Base-by-base conservation (phyloP, 2,888 invertebrate species). In the Epinotia demarniana region DNA sequence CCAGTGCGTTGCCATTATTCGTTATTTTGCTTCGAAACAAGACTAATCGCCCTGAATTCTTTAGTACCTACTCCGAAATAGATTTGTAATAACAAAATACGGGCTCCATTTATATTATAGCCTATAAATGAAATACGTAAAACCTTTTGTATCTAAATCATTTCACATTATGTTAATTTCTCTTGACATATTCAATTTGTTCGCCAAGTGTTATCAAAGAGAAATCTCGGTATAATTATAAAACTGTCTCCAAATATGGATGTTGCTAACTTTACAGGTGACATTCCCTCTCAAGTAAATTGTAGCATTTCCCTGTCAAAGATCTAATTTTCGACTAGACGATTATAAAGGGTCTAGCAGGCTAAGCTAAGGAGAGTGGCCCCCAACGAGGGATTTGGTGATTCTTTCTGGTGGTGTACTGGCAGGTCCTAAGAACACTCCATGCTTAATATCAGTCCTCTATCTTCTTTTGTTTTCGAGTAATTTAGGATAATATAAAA, bases 1-100 rank as follows among this genome's bases (percentile, higher is more conserved):
- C 66, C 61, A 62, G 46, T 23, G 46, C 61, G 18, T 55, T 18
- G 27, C 39, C 46, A 39, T 72, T 71, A 39, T 75, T 71, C 49
- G 46, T 60, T 67, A 55, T 72, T 67, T 49, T 23, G 46, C 23
- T 69, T 58, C 8, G 19, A n/a, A 69, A 46, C 23, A 60, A 58
- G 43, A 18, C 5, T 5, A 39, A 39, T 3, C 11, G 43, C 3
- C 43, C 58, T 58, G 4, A 49, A 39, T 39, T 39, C 8, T 49
- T 49, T 49, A 13, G 49, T 13, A 49, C 5, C 3, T 16, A 49
- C 49, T 13, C 16, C 13, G 16, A 49, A 49, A 49, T 16, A 49
- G 16, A 49, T 49, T 49, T 49, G 16, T 49, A 49, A 16, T 49
- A 49, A 39, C 39, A 9, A 49, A 49, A 46, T 46, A 46, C 4